Conservation (phyloP, 2,113 vertebrate species). For the Callipepla squamata region DNA sequence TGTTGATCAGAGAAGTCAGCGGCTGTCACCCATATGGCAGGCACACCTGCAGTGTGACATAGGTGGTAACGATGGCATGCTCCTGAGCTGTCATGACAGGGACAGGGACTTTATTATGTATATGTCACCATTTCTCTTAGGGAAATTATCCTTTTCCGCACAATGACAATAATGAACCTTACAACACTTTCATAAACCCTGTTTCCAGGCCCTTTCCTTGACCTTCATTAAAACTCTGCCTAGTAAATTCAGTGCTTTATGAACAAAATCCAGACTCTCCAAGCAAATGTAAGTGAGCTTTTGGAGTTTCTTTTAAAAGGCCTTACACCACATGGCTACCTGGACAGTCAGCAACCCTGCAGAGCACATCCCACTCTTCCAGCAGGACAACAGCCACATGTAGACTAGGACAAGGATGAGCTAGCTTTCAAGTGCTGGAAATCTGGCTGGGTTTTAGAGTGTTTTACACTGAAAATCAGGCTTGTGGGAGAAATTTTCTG, state of each 20-base stretch:
- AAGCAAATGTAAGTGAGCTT: background rate
- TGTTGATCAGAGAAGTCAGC: constrained; percentile 84
- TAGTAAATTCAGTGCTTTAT: constrained; percentile 49
- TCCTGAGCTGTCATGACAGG: constrained; percentile 85
- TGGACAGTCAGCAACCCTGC: background rate
- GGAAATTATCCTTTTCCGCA: constrained; percentile 83
- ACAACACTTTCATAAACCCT: constrained; percentile 79
- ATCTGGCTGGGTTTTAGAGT: background rate
- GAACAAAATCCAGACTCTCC: constrained; percentile 55
- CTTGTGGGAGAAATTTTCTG: background rate
- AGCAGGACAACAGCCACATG: background rate
- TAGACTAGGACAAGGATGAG: background rate
- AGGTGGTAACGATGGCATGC: constrained; percentile 84
- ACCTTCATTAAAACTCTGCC: constrained; percentile 76
- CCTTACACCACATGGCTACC: background rate
- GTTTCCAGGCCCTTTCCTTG: constrained; percentile 75
- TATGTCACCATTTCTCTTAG: constrained; percentile 86
- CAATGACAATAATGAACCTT: constrained; percentile 91
- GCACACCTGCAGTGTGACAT: constrained; percentile 85
- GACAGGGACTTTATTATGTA: constrained; percentile 86
- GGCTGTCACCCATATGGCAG: constrained; percentile 86
- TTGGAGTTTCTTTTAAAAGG: constrained; percentile 2
- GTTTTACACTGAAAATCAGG: background rate
- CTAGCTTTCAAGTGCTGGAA: background rate
- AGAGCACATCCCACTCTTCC: background rate